Base-by-base conservation (phyloP, 1,140 invertebrate genomes). In the Periplaneta americana region DNA sequence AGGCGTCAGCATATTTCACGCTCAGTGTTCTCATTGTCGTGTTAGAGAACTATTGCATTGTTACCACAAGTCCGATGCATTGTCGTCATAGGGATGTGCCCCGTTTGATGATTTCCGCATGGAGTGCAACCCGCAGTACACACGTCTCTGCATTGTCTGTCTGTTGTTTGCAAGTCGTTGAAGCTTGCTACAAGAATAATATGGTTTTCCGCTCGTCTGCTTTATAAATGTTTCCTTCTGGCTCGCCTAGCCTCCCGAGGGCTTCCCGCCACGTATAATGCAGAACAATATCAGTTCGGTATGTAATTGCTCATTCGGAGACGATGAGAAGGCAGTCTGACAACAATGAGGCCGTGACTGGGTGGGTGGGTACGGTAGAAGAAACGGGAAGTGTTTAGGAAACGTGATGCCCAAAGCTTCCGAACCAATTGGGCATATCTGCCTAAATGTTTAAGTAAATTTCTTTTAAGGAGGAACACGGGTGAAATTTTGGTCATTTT, bases 1-100 rank as follows among this genome's bases (percentile, higher is more conserved):
- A 37, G 78, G 78, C 39, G 78, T 37, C 78, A 79, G 79, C 66
- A 31, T 66, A 80, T 66, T 66, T 80, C 37, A 74, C 79, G 79
- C 28, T 74, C 35, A 2, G 33, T 33, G 48, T 66, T 28, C 48
- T n/a, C 48, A 66, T 66, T 66, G 48, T 66, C 28, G 22, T 13
- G 48, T 28, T 66, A 28, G 22, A 66, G 22, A 66, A 66, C 48
- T 66, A 66, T 66, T 66, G 22, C 11, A 66, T 66, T 66, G 48
- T 66, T 28, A 66, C 4, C 10, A n/a, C 48, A 28, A 28, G n/a
- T 66, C 48, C 48, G 48, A 66, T n/a, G 48, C 48, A 28, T 28
- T 66, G 48, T 28, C 48, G 48, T 66, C 22, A 66, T n/a, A 28
- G 48, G 22, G 22, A n/a, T 66, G 48, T 28, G 48, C 48, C 5